phyloP scores from a whole-genome alignment of 2,113 vertebrate genomes.

The Zonotrichia leucophrys region DNA sequence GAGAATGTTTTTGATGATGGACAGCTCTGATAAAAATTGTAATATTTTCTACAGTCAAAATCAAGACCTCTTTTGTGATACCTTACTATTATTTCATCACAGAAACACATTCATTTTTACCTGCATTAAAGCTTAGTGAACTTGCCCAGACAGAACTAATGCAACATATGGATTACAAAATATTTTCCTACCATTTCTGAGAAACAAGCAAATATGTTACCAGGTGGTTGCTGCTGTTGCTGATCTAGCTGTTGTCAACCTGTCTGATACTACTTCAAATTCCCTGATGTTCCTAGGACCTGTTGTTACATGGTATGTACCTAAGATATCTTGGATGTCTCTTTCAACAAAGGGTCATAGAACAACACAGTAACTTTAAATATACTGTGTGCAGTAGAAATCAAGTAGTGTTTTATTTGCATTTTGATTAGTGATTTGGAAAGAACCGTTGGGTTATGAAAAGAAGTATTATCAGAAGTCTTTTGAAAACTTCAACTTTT shows the following conservation, averaged over 20 bases:
- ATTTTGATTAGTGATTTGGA: neutral
- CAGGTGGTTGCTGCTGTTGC: neutral
- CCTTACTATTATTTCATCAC: neutral
- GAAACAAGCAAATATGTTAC: conserved; percentile 11
- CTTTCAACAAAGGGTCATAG: neutral
- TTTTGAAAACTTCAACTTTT: neutral
- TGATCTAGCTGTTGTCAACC: neutral
- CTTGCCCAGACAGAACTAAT: conserved; percentile 24
- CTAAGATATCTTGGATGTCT: neutral
- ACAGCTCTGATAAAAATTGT: neutral
- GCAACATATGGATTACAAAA: neutral
- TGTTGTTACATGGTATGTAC: neutral
- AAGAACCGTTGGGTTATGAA: neutral
- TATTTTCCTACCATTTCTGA: conserved; percentile 18
- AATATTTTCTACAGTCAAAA: neutral
- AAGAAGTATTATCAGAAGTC: neutral
- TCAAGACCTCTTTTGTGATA: neutral
- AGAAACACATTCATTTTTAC: neutral
- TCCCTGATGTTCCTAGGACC: neutral
- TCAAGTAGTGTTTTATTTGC: neutral
- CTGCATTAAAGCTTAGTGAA: neutral
- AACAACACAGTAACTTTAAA: neutral
- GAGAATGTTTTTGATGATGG: neutral
- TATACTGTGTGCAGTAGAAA: neutral
- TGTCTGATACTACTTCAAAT: neutral